phyloP scores from a whole-genome alignment of 92 coral and sea anemone genomes.

The Porites cylindrica region DNA sequence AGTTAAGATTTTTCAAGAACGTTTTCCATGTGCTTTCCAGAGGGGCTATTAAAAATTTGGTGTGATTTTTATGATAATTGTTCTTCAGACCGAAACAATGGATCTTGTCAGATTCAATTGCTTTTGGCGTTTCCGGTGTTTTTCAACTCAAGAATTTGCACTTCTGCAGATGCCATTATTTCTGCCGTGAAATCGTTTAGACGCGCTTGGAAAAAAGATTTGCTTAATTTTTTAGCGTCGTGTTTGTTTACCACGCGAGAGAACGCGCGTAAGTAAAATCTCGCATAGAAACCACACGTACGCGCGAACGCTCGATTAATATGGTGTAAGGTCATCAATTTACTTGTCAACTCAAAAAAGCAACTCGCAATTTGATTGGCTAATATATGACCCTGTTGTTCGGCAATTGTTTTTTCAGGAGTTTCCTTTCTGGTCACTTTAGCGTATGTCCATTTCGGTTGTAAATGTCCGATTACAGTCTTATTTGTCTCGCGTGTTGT shows the following conservation, averaged over 20 bases:
- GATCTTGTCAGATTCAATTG: neutral
- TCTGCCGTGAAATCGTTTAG: neutral
- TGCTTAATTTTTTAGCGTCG: neutral
- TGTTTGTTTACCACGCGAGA: slow-evolving; percentile 20
- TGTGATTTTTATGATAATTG: neutral
- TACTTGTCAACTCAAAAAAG: slow-evolving; percentile 58
- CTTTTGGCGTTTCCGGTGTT: slow-evolving; percentile 27
- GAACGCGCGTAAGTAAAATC: neutral
- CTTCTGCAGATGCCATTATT: slow-evolving; percentile 2
- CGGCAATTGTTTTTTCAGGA: slow-evolving; percentile 60
- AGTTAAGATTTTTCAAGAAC: neutral
- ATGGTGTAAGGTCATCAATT: slow-evolving; percentile 79
- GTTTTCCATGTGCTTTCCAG: neutral
- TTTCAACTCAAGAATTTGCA: slow-evolving; percentile 6
- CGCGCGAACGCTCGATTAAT: neutral
- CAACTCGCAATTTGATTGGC: slow-evolving; percentile 78
- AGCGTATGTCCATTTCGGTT: slow-evolving; percentile 51
- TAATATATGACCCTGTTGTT: slow-evolving; percentile 57
- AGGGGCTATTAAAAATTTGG: slow-evolving; percentile 5
- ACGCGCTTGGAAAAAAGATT: neutral
- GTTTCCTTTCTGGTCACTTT: slow-evolving; percentile 60
- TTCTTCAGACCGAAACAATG: slow-evolving; percentile 5
- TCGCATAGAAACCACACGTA: slow-evolving; percentile 14
- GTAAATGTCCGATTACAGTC: slow-evolving; percentile 35
- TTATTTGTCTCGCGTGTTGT: slow-evolving; percentile 69